These are phyloP conservation scores for Aphaenogaster rudis DNA, from an alignment of 1,140 invertebrate genomes.

Conservation along the genomic window DNA sequence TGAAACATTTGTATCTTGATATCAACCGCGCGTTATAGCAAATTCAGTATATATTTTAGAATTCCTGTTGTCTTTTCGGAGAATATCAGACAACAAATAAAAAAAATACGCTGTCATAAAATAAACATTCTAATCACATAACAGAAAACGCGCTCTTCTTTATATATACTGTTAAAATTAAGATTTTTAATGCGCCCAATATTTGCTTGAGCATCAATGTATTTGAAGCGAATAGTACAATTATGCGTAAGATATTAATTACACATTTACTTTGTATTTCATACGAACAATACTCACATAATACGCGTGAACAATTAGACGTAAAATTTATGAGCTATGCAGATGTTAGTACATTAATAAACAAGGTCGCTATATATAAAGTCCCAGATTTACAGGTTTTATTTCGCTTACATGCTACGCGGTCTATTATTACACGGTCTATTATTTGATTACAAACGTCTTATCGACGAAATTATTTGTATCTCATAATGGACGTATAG, in stretches of 20 bases:
- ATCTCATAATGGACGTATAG: slow-evolving; percentile 35
- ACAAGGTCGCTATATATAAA: slow-evolving; percentile 4
- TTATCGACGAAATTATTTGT: slow-evolving; percentile 18
- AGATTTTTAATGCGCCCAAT: neutral
- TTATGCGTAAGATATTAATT: slow-evolving; percentile 34
- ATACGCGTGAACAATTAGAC: neutral
- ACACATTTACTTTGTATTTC: neutral
- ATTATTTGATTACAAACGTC: slow-evolving; percentile 52
- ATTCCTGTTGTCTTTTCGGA: neutral
- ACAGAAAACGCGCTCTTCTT: neutral
- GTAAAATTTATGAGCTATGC: neutral
- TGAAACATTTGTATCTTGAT: slow-evolving; percentile 21
- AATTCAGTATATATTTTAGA: neutral
- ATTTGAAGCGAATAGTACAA: neutral
- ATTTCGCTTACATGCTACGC: slow-evolving; percentile 39
- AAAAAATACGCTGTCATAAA: slow-evolving; percentile 4
- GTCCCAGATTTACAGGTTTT: slow-evolving; percentile 35
- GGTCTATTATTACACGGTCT: slow-evolving; percentile 8
- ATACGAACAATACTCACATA: neutral
- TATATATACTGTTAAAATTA: neutral
- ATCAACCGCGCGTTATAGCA: neutral
- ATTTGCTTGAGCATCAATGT: slow-evolving; percentile 3
- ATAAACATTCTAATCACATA: neutral
- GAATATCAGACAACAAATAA: slow-evolving; percentile 12
- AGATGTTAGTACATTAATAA: slow-evolving; percentile 37